A percentile compares a stretch with the other conserved stretches of the same genome.
phyloP scores from a whole-genome alignment of 1,140 invertebrate genomes.

The Aphis craccivora region DNA sequence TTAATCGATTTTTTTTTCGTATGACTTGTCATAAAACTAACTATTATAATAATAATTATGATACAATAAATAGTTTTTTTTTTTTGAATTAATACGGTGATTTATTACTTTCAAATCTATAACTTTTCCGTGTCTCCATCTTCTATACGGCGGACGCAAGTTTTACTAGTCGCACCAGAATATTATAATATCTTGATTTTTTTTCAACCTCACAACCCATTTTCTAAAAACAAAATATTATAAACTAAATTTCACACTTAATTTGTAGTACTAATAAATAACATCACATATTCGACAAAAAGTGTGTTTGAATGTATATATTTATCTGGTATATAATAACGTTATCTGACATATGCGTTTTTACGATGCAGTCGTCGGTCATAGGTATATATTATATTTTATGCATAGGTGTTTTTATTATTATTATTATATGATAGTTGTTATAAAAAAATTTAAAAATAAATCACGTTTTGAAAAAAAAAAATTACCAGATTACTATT shows the following conservation, averaged over 20 bases:
- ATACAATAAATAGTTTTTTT: not conserved
- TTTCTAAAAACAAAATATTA: not conserved
- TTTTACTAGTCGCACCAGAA: not conserved
- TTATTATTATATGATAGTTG: not conserved
- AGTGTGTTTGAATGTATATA: not conserved
- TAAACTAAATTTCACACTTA: constrained; percentile 8
- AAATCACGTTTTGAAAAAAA: constrained; percentile 8
- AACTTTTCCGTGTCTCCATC: not conserved
- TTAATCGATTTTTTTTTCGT: not conserved
- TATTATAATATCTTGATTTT: not conserved
- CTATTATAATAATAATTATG: not conserved
- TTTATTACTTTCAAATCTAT: not conserved
- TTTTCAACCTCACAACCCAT: not conserved
- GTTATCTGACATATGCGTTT: not conserved
- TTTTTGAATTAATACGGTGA: not conserved
- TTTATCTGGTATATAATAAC: not conserved
- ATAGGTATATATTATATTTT: not conserved
- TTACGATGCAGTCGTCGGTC: not conserved
- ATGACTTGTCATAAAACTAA: not conserved
- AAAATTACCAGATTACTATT: not conserved
- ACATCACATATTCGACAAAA: not conserved
- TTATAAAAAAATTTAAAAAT: not conserved
- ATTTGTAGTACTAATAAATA: constrained; percentile 3
- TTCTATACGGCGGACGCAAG: not conserved
- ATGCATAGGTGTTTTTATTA: not conserved